phyloP scores from a whole-genome alignment of 2,797 vertebrate species.

The Danionella dracula region DNA sequence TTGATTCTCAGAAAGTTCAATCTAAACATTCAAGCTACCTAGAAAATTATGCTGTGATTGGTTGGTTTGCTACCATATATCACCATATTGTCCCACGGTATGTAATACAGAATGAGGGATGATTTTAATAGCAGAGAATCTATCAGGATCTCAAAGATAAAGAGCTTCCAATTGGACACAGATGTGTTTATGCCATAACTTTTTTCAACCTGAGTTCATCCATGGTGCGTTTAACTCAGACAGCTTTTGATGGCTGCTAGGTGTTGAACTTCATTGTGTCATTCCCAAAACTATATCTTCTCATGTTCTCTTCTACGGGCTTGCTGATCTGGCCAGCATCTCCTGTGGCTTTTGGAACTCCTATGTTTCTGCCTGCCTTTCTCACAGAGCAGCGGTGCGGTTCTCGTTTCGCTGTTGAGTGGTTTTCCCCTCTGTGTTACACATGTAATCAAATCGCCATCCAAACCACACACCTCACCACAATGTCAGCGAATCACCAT shows the following conservation, averaged over 20 bases:
- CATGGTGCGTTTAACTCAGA: background rate
- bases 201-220: conserved; percentile 16
- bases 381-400: conserved; percentile 39
- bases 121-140: conserved; percentile 35
- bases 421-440: conserved; percentile 50
- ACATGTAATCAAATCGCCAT: conserved; percentile 55
- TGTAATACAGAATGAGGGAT: conserved; percentile 33
- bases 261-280: background rate
- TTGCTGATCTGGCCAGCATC: conserved; percentile 6
- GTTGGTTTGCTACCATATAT: conserved; percentile 10
- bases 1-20: conserved; percentile 18
- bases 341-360: conserved; percentile 24
- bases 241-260: background rate
- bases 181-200: conserved; percentile 38
- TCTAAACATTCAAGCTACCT: conserved; percentile 18
- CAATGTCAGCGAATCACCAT: conserved; percentile 52
- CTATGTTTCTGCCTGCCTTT: conserved; percentile 21
- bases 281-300: background rate
- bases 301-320: background rate
- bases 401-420: conserved; percentile 38
- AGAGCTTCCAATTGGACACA: conserved; percentile 41
- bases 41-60: background rate
- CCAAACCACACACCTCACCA: conserved; percentile 55
- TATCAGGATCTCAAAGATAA: conserved; percentile 37
- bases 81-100: conserved; percentile 9